Evolutionary conservation across 1,140 invertebrate genomes (phyloP).

Genomic region (Condylostylus longicornis): DNA sequence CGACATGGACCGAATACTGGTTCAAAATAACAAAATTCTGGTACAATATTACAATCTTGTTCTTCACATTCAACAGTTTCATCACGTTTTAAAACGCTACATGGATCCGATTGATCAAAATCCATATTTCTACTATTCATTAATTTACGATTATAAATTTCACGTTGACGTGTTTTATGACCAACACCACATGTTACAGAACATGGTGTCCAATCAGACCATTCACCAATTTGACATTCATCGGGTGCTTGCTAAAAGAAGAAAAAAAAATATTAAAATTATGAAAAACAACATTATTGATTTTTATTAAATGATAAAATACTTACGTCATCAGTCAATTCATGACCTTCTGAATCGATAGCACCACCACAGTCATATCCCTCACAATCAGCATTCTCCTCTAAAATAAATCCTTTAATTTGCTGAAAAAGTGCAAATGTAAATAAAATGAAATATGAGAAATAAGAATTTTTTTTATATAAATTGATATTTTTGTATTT

Average conservation of each 20-base stretch:
- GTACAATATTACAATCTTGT: slow-evolving; percentile 39
- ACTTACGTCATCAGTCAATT: no score
- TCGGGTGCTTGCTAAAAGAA: neutral
- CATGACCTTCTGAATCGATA: neutral
- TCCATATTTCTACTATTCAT: no score
- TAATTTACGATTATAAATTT: slow-evolving; percentile 21
- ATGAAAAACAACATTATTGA: neutral
- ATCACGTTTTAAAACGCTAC: slow-evolving; percentile 24
- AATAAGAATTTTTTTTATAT: no score
- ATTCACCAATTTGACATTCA: slow-evolving; percentile 53
- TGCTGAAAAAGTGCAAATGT: no score
- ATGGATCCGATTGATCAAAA: slow-evolving; percentile 28
- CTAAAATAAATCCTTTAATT: no score
- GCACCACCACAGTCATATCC: neutral
- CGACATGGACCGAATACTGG: slow-evolving; percentile 45
- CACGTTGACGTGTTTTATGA: slow-evolving; percentile 15
- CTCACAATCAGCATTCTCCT: neutral
- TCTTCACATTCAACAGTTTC: slow-evolving; percentile 35
- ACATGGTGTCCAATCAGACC: slow-evolving; percentile 60
- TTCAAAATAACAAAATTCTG: slow-evolving; percentile 17
- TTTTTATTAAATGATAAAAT: no score
- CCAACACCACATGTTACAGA: slow-evolving; percentile 45
- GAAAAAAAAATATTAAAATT: neutral
- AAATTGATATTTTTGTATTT: no score
- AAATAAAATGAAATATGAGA: no score